Evolutionary conservation across 2,797 vertebrate species (phyloP), one percentile per base, ranked within the genome.

Genomic region (Pampus argenteus): DNA sequence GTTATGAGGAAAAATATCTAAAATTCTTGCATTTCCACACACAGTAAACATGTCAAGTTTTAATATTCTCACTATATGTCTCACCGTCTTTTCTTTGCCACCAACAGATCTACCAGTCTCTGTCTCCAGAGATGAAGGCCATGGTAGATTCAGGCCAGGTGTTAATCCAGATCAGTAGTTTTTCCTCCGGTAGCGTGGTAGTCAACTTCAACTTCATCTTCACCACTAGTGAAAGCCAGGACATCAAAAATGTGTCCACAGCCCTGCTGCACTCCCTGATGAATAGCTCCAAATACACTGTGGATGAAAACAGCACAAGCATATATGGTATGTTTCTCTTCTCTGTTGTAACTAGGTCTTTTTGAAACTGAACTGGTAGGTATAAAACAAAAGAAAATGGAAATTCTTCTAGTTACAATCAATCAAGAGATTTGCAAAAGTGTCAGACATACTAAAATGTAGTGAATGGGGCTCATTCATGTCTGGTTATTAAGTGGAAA

Each of bases 181-280:
- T 97, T 49, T 82, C 81, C 54, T 82, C 55, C 0, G 96, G 96
- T 57, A 97, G 96, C 1, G 76, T 96, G 0, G 83, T 95, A 51
- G 92, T 96, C 34, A 85, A 83, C 50, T 96, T 97, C 54, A 64
- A 9, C 64, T 22, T 98, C 23, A 67, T 93, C 76, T 67, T 94
- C 48, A 66, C 61, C 3, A 73, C 82, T 8, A 86, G 57, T 34
- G 31, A 86, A 89, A 86, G 17, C 49, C 71, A 81, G 15, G 50
- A 93, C 36, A 84, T 91, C 62, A 36, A 0, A 3, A 79, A 78
- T 0, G 82, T 95, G 74, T 90, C 95, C 7, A 38, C 9, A 0
- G 62, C 45, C 0, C 76, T 97, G 67, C 75, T 89, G 7, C 1
- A 51, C 0, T 95, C 95, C 57, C 89, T 98, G 44, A 86, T 67